Base-by-base conservation (phyloP, 2,113 vertebrate genomes). In the Aptenodytes patagonicus region DNA sequence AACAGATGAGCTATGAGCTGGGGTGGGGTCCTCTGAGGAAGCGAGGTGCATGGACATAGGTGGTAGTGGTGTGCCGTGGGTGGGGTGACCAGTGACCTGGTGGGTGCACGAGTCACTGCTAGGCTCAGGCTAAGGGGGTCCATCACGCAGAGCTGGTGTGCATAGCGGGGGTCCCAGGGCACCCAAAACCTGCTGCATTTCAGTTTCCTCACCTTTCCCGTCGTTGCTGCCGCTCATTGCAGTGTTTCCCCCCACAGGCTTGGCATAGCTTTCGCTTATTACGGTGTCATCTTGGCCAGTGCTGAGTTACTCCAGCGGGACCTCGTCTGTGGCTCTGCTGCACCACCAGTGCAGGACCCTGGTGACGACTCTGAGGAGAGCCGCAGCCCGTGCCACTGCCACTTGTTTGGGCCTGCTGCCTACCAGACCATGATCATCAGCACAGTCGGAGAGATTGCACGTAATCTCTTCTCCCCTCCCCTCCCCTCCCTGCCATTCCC, bases 381-480 rank as follows among this genome's bases (percentile, higher is more conserved):
- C 51, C 97, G 34, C 25, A 96, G 97, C 26, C 97, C 98, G 31
- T 99, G 99, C 89, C 96, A 98, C 97, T 99, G 99, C 95, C 98
- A 95, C 95, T 79, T 98, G 28, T 99, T 99, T 1, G 98, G 97
- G 4, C 71, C 95, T 0, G n/a, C 87, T 0, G 99, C 99, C 97
- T 99, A 99, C 97, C 95, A 95, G 79, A 99, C 99, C 38, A 99
- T 99, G 96, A 98, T 99, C 88, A 99, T 99, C 98, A 99, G 99
- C 98, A 99, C 98, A 13, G 38, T 96, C 0, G 99, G 99, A 18
- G 99, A 99, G 95, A 99, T 99, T 2, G 98, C 99, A 38, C 1
- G 99, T 99, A 93, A 98, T 91, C 51, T n/a, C 61, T 15, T 40
- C 55, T 62, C 20, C 22, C 31, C 55, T 62, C 20, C 22, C 31